Evolutionary conservation across 2,113 vertebrate genomes (phyloP), one percentile per base, ranked within the genome.

Genomic region (Reinhardtius hippoglossoides): DNA sequence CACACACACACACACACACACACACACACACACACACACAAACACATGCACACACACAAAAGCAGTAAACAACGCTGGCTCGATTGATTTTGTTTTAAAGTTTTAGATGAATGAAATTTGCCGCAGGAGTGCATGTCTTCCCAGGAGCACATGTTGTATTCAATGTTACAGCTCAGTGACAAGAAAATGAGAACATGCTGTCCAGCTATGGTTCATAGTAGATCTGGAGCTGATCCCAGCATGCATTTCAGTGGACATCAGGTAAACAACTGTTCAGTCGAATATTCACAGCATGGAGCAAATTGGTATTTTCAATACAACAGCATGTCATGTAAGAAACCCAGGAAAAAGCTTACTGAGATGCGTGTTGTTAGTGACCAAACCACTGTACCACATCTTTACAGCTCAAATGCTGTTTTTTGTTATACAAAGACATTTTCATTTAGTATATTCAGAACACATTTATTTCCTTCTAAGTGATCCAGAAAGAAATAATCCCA

Each of bases 81-180:
- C 65, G 18, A 24, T 62, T 58, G 21, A 24, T 62, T 58, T 70
- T 26, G 18, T 70, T 57, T 69, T 24, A 26, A 67, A 58, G 63
- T 44, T 67, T 54, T 21, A 55, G 14, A 24, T 74, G n/a, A 62
- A 72, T 66, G 37, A 65, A 61, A 26, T 63, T 14, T 73, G 14
- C n/a, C 27, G 58, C 23, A 4, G 1, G 2, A 66, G 24, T 79
- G 69, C 18, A 70, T 62, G 54, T 72, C 78, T 63, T 71, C 63
- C 64, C 23, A 37, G 20, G 14, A 68, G 61, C 50, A 64, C 62
- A 55, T 60, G 37, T 27, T 86, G 71, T 26, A 62, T 81, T 67
- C 35, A 79, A 81, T 79, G 75, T 79, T 37, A 82, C 68, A 81
- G 81, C 59, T 81, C 67, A 67, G 77, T 76, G 74, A 74, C 1